phyloP scores from a whole-genome alignment of 2,888 invertebrate species.

The Alloscopus bannaensis region DNA sequence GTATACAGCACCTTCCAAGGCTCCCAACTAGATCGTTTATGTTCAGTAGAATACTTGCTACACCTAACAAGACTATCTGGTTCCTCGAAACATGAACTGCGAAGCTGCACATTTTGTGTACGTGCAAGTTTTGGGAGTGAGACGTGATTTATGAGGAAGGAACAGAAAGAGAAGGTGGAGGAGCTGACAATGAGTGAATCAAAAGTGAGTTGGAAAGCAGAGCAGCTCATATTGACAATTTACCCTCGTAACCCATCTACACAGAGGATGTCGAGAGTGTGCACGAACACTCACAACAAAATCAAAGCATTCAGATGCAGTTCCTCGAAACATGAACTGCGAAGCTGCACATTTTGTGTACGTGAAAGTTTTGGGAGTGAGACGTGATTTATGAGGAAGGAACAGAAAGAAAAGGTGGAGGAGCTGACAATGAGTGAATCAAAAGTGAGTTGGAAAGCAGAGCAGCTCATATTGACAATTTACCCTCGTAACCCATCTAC shows the following conservation, averaged over 20 bases:
- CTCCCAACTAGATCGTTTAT: too few relatives aligned
- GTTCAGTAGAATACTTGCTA: not conserved
- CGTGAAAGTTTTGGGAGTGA: too few relatives aligned
- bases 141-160: not conserved
- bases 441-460: not conserved
- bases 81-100: too few relatives aligned
- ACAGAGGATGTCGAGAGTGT: not conserved
- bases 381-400: not conserved
- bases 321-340: too few relatives aligned
- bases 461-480: conserved; percentile 6
- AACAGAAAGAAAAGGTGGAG: not conserved
- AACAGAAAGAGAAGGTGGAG: not conserved
- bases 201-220: not conserved
- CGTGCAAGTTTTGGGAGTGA: too few relatives aligned
- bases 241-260: conserved; percentile 16
- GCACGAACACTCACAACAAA: not conserved
- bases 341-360: too few relatives aligned
- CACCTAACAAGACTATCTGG: too few relatives aligned
- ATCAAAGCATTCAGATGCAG: conserved; percentile 13
- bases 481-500: conserved; percentile 16
- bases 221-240: conserved; percentile 6
- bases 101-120: too few relatives aligned
- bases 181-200: not conserved
- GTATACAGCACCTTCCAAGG: too few relatives aligned
- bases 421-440: not conserved